Conservation (phyloP, 1,140 invertebrate genomes). For the Trachelipus rathkii region DNA sequence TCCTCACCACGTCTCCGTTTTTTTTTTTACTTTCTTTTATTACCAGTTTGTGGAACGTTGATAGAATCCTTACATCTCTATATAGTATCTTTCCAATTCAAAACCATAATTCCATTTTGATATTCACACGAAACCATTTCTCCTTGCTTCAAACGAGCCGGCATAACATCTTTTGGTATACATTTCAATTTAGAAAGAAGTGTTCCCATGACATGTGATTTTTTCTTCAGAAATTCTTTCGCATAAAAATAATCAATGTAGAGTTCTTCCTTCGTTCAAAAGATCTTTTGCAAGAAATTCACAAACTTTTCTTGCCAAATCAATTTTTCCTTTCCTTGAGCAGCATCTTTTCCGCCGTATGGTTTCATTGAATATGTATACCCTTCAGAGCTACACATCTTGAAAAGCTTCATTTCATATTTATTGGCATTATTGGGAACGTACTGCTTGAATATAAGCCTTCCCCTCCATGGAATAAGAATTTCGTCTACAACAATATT, state of each 20-base stretch:
- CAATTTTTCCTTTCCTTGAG: constrained; percentile 14
- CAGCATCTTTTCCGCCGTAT: no score
- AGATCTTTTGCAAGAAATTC: constrained; percentile 18
- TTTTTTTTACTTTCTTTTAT: not conserved
- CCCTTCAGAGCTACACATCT: constrained; percentile 30
- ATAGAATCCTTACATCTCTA: constrained; percentile 32
- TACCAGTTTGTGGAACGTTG: constrained; percentile 4
- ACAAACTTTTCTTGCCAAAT: constrained; percentile 16
- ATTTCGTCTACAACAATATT: constrained; percentile 38
- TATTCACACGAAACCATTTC: constrained; percentile 22
- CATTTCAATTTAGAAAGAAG: constrained; percentile 16
- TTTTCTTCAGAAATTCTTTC: constrained; percentile 23
- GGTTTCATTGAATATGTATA: constrained; percentile 32
- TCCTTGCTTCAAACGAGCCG: constrained; percentile 29
- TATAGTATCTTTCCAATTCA: constrained; percentile 34
- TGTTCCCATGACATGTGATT: constrained; percentile 31
- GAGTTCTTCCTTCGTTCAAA: constrained; percentile 19
- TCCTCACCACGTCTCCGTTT: not conserved
- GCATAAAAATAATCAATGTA: constrained; percentile 21
- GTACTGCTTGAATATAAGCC: no score
- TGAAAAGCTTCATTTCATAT: constrained; percentile 38
- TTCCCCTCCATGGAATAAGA: no score
- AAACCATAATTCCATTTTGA: constrained; percentile 24
- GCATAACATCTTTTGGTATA: constrained; percentile 23
- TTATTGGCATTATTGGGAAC: constrained; percentile 33